phyloP scores from a whole-genome alignment of 2,113 vertebrate genomes.

The Labeo catla region DNA sequence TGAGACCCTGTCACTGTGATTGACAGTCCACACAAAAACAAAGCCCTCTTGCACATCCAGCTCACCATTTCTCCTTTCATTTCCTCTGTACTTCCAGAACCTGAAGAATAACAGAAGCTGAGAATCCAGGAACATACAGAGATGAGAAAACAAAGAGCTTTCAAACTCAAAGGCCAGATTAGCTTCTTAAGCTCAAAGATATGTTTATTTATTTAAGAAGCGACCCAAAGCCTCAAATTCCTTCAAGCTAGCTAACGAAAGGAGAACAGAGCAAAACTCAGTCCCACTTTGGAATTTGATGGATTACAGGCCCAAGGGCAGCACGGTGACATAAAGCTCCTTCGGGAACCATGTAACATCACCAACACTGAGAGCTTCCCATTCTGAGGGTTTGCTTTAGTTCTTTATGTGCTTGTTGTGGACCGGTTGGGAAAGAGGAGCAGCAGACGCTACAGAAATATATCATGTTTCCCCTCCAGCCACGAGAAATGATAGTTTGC shows the following conservation, averaged over 20 bases:
- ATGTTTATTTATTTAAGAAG: conserved; percentile 39
- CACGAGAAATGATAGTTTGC: conserved; percentile 62
- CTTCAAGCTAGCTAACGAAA: conserved; percentile 29
- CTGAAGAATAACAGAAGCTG: conserved; percentile 10
- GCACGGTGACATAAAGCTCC: neutral
- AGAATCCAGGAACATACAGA: neutral
- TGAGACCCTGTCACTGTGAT: conserved; percentile 24
- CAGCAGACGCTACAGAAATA: conserved; percentile 68
- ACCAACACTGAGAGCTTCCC: neutral
- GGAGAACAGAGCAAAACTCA: neutral
- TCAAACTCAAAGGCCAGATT: conserved; percentile 54
- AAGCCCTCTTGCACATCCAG: conserved; percentile 40
- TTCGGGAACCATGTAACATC: neutral
- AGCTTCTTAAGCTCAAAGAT: neutral
- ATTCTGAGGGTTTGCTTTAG: conserved; percentile 63
- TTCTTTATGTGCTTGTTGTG: conserved; percentile 40
- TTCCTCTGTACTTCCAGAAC: conserved; percentile 11
- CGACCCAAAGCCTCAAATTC: conserved; percentile 25
- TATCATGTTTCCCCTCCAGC: neutral
- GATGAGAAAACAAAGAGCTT: conserved; percentile 52
- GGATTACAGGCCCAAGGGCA: neutral
- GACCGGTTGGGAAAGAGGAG: conserved; percentile 56
- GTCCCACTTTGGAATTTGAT: conserved; percentile 12
- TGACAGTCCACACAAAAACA: conserved; percentile 56
- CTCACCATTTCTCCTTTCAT: conserved; percentile 31